Base-by-base conservation (phyloP, 2,113 vertebrate species). In the Gymnobelideus leadbeateri region DNA sequence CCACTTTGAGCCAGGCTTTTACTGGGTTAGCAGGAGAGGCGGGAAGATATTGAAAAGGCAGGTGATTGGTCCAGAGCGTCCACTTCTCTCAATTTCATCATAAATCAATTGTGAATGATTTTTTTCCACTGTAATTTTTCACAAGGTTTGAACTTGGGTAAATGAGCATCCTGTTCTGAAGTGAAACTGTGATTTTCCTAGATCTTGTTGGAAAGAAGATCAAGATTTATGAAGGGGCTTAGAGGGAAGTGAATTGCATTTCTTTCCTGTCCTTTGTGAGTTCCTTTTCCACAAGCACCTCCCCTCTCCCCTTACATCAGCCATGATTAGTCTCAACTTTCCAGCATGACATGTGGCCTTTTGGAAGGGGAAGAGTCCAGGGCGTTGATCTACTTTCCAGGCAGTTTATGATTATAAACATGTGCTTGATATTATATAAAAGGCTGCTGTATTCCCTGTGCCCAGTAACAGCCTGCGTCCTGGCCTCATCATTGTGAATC, bases 91-190 rank as follows among this genome's bases (percentile, higher is more conserved):
- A 97, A 68, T 98, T 97, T 97, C 96, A 95, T 95, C 96, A 98
- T 98, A 98, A 98, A 98, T 99, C 98, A 98, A 91, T 98, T 96
- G 95, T 93, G 96, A 98, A 95, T 98, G 53, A 96, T 98, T 97
- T 97, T 98, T 94, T 94, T 68, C 28, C 94, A 96, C 93, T 96
- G 94, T 98, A 97, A 98, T 98, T 98, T 98, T 98, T 98, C 98
- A 98, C 97, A 96, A 94, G 68, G 92, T 97, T 98, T 98, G 97
- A 98, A 98, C 94, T 92, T 95, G 84, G 96, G 90, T 98, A 98
- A 84, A 98, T 98, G 97, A 98, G 97, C 96, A 97, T 98, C 93
- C 97, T 95, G 89, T 98, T 97, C 94, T 94, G 14, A 89, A 98
- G 95, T 97, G 95, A 98, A 98, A 98, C 89, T 95, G 95, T 98